Evolutionary conservation across 2,888 invertebrate genomes (phyloP).

Genomic region (Polydrusus tereticollis): DNA sequence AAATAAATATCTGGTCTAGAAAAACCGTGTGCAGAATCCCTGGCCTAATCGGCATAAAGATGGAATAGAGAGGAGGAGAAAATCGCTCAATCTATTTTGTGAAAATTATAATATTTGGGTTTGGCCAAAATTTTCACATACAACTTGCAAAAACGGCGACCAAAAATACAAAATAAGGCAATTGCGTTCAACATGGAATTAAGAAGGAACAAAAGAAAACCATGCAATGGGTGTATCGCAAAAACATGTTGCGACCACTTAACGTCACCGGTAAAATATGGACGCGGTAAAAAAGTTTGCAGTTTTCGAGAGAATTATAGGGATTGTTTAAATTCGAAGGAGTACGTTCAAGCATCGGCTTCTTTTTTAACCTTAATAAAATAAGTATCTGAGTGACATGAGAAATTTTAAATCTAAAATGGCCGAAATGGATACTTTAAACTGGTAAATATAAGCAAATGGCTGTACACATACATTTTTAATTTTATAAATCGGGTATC

Average conservation of each 20-base stretch:
- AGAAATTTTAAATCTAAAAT: not conserved
- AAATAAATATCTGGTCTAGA: too few relatives aligned
- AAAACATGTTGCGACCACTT: constrained; percentile 45
- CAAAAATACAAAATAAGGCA: constrained; percentile 39
- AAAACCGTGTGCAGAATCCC: too few relatives aligned
- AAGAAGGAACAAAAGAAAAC: constrained; percentile 36
- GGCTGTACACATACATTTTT: too few relatives aligned
- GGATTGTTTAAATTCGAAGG: not conserved
- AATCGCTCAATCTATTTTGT: too few relatives aligned
- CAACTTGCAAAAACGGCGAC: constrained; percentile 19
- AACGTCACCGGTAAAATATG: constrained; percentile 44
- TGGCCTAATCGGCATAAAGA: too few relatives aligned
- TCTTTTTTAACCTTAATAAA: not conserved
- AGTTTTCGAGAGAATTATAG: constrained; percentile 46
- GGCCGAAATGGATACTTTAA: too few relatives aligned
- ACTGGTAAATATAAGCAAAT: too few relatives aligned
- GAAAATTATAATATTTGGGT: too few relatives aligned
- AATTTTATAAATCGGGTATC: too few relatives aligned
- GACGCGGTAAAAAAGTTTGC: constrained; percentile 44
- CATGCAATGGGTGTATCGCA: constrained; percentile 43
- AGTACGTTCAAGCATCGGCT: constrained; percentile 5
- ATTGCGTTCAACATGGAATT: constrained; percentile 19
- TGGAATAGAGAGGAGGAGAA: too few relatives aligned
- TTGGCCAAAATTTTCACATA: not conserved
- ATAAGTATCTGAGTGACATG: not conserved